Percentiles rank a stretch among this genome's conserved stretches.
Evolutionary conservation across 2,888 invertebrate species (phyloP).

Genomic region (Drosophila anomelani): DNA sequence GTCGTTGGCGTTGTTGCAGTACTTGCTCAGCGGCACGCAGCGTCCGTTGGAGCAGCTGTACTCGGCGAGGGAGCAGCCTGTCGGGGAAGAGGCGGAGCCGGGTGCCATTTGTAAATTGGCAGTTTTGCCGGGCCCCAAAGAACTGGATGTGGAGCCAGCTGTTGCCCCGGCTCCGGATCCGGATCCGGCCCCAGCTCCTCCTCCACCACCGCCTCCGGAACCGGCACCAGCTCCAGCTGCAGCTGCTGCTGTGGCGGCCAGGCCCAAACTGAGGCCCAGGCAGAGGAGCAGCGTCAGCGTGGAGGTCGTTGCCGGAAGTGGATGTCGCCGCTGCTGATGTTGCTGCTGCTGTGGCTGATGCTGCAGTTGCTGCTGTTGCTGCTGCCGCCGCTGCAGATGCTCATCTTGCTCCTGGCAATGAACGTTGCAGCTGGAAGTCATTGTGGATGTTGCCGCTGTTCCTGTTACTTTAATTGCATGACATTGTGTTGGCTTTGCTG

Average conservation of each 20-base stretch:
- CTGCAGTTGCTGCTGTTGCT: constrained; percentile 31
- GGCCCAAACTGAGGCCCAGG: constrained; percentile 39
- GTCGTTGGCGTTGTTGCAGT: constrained; percentile 92
- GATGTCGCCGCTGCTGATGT: constrained; percentile 43
- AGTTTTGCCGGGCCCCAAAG: constrained; percentile 64
- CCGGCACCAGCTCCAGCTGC: constrained; percentile 31
- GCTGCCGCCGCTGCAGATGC: constrained; percentile 47
- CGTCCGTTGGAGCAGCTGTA: constrained; percentile 84
- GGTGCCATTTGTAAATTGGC: constrained; percentile 58
- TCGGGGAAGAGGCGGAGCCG: constrained; percentile 40
- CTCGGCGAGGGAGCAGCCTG: constrained; percentile 83
- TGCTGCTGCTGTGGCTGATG: constrained; percentile 42
- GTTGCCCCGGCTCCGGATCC: constrained; percentile 44
- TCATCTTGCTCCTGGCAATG: constrained; percentile 43
- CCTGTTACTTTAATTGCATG: constrained; percentile 54
- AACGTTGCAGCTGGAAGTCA: constrained; percentile 61
- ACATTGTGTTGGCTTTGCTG: constrained; percentile 49
- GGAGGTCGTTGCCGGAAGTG: constrained; percentile 43
- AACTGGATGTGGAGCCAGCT: constrained; percentile 45
- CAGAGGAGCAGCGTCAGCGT: constrained; percentile 60
- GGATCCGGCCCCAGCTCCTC: constrained; percentile 40
- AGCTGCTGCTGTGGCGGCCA: constrained; percentile 49
- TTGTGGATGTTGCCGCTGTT: constrained; percentile 52
- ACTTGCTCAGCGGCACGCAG: constrained; percentile 88
- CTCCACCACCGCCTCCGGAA: constrained; percentile 32